phyloP scores from a whole-genome alignment of 2,113 vertebrate species.

The Aegithalos caudatus region DNA sequence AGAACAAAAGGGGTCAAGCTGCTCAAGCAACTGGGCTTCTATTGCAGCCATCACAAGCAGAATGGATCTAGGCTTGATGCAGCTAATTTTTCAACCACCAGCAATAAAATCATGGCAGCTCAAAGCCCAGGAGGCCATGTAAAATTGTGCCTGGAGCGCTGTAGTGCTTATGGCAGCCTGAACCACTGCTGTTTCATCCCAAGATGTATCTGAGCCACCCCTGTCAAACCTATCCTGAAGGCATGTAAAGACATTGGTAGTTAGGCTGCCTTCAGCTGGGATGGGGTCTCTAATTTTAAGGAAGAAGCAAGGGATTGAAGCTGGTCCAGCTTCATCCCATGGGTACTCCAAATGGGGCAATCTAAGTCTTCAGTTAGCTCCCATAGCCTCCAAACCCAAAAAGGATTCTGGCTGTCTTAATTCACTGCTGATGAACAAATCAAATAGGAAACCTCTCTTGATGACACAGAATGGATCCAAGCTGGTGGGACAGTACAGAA shows the following conservation, averaged over 20 bases:
- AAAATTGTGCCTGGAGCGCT: neutral
- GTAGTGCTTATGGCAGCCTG: neutral
- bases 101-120: neutral
- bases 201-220: neutral
- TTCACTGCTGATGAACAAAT: neutral
- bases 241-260: neutral
- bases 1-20: neutral
- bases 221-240: neutral
- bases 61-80: neutral
- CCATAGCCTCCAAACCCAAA: neutral
- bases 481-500: neutral
- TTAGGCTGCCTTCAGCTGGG: neutral
- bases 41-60: neutral
- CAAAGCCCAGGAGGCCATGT: rapidly evolving
- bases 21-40: neutral
- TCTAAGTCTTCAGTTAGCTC: neutral
- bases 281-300: neutral
- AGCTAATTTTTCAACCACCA: neutral
- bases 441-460: neutral
- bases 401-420: neutral
- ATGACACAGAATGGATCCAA: neutral
- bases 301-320: neutral
- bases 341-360: neutral
- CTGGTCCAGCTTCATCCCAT: neutral
- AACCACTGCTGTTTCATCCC: neutral